A percentile compares a stretch with the other conserved stretches of the same genome.
Conservation (phyloP, 1,140 invertebrate genomes). For the Chelonus insularis region DNA sequence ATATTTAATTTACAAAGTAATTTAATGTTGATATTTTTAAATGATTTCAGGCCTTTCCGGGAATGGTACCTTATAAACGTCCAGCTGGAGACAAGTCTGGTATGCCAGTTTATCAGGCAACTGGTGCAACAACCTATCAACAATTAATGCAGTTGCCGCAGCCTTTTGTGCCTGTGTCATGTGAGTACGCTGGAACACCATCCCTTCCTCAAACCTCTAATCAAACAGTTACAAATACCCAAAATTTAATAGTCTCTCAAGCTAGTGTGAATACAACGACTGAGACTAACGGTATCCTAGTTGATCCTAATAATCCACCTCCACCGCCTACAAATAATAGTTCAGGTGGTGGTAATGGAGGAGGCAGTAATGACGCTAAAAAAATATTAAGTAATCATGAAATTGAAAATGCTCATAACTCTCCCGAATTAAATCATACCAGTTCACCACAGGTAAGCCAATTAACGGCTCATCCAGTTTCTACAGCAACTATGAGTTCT, state of each 20-base stretch:
- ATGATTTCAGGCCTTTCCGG: slow-evolving; percentile 81
- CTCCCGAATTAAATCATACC: slow-evolving; percentile 59
- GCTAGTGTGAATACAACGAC: slow-evolving; percentile 42
- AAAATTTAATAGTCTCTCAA: slow-evolving; percentile 46
- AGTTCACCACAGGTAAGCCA: slow-evolving; percentile 43
- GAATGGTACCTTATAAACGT: slow-evolving; percentile 92
- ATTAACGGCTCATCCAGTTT: slow-evolving; percentile 37
- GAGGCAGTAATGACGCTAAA: slow-evolving; percentile 22
- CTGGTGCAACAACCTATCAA: slow-evolving; percentile 83
- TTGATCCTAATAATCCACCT: slow-evolving; percentile 62
- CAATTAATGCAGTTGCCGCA: slow-evolving; percentile 94
- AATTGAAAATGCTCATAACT: slow-evolving; percentile 50
- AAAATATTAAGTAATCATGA: slow-evolving; percentile 49
- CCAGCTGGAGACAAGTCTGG: slow-evolving; percentile 93
- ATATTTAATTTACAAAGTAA: too few species aligned
- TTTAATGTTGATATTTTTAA: neutral
- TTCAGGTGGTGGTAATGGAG: slow-evolving; percentile 40
- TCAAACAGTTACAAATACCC: slow-evolving; percentile 53
- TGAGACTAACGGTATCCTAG: slow-evolving; percentile 59
- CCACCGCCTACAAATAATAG: slow-evolving; percentile 53
- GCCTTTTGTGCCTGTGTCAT: slow-evolving; percentile 90
- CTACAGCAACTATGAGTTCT: slow-evolving; percentile 42
- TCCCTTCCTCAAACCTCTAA: slow-evolving; percentile 64
- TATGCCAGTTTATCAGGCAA: slow-evolving; percentile 92
- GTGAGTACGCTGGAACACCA: slow-evolving; percentile 81